Evolutionary conservation across 2,888 invertebrate genomes (phyloP), one percentile per base, ranked within the genome.

Genomic region (Drosophila mimica): DNA sequence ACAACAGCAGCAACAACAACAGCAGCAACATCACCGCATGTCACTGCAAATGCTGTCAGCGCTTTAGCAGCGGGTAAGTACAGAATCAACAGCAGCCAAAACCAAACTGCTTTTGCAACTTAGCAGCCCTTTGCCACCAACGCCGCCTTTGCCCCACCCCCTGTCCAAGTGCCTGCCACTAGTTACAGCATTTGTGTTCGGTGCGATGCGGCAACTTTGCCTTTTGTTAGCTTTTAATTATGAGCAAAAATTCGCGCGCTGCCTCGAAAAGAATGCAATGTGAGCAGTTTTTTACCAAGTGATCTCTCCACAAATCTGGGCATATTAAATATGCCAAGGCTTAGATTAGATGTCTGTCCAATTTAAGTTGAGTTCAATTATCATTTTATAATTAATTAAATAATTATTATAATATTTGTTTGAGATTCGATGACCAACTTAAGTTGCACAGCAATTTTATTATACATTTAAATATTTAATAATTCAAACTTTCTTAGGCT

Each of bases 191-290:
- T 70, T 63, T 61, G 48, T 43, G 11, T 31, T 57, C 20, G 15
- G 57, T 31, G 31, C 75, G 66, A 60, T 66, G 71, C 66, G 66
- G 71, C 76, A 78, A 71, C 65, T 79, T 82, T 81, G 74, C 69
- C 81, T 83, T 83, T 88, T 89, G 91, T 90, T 89, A 89, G 90
- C 89, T 92, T 91, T 92, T 91, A 91, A 91, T 91, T 91, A 90
- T 86, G 79, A 81, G 74, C 68, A 77, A 79, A 83, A 85, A 68
- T 83, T 79, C 58, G 73, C 74, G 71, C 71, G 57, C 57, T 74
- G 73, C 60, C 49, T 49, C 67, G 52, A 68, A 75, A 71, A 78
- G 76, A 81, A 71, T 81, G 85, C 85, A 68, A 65, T 70, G 70
- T 63, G 62, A 70, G 90, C 85, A 79, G 54, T 83, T 86, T 88